A percentile compares a stretch with the other conserved stretches of the same genome.
phyloP scores from a whole-genome alignment of 2,113 vertebrate species.

The Neogale vison region DNA sequence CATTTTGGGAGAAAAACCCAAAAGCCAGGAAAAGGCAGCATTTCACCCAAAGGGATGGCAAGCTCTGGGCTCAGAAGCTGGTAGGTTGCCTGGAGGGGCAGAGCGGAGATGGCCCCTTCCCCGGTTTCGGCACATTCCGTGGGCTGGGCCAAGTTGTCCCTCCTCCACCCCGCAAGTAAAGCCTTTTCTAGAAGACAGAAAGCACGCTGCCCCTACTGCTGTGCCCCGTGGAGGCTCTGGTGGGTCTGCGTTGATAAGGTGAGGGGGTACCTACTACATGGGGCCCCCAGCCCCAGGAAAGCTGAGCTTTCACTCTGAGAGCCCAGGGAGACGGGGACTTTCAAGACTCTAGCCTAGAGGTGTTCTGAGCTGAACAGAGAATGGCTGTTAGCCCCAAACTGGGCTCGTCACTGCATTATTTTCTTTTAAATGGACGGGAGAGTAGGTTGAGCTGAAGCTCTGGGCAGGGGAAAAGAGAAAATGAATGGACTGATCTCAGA shows the following conservation, averaged over 20 bases:
- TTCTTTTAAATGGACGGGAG: neutral
- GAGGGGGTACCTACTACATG: fast-evolving
- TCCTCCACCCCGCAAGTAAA: too few species aligned
- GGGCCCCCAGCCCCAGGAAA: neutral
- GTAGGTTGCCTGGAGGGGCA: neutral
- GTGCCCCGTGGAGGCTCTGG: neutral
- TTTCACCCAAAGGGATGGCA: neutral
- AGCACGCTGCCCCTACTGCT: neutral
- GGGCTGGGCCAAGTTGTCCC: neutral
- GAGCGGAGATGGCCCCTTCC: too few species aligned
- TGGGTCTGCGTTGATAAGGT: neutral
- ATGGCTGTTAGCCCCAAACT: neutral
- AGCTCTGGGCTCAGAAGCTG: neutral
- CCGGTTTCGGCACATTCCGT: fast-evolving
- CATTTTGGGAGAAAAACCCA: neutral
- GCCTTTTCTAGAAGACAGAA: neutral
- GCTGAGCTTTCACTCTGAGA: neutral
- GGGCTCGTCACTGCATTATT: fast-evolving
- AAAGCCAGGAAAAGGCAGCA: neutral
- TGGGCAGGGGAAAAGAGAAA: neutral
- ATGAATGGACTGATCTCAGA: neutral
- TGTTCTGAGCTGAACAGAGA: neutral
- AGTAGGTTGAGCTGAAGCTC: neutral
- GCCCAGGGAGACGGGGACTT: neutral
- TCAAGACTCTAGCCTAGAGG: neutral